Evolutionary conservation across 2,797 vertebrate genomes (phyloP), one percentile per base, ranked within the genome.

Genomic region (Chelon auratus): DNA sequence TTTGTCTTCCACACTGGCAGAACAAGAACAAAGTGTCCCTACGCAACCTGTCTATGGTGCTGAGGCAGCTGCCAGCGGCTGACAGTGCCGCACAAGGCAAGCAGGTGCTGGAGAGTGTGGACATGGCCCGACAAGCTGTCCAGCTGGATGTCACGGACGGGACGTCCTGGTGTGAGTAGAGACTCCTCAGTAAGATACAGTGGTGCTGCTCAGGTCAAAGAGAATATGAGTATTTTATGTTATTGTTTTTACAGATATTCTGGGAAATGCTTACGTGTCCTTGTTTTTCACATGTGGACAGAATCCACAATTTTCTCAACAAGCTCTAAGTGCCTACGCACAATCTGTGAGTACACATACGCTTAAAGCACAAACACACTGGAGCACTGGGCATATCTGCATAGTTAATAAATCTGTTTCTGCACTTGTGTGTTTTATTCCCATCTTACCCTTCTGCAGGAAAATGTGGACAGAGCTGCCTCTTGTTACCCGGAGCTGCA

Each of bases 181-280:
- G 18, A 33, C 30, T 33, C 30, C 30, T 33, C 5, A 17, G 14
- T 43, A 6, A 7, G 42, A 43, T 15, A 17, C 42, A 17, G 17
- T 43, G 0, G 40, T 42, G 42, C 1, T 15, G 2, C 15, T 57
- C 12, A 24, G 40, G 26, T 11, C 51, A 60, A 53, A 13, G 40
- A 47, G 4, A 43, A 8, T 6, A 6, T 55, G 10, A 4, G 8
- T 24, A 8, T 13, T 54, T 42, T 3, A 17, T 69, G 26, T 43
- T 54, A 0, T n/a, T 81, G 4, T 67, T 83, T 73, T 83, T 60
- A 69, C 93, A 98, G 97, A 96, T 86, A 95, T 97, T 75, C 88
- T 98, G 67, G 97, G 96, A 72, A 98, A 98, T 67, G 96, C 96
- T 9, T 96, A 97, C 7, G 94, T 98, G 70, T 97, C 96, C 33